A percentile compares a stretch with the other conserved stretches of the same genome.
Evolutionary conservation across 1,140 invertebrate genomes (phyloP).

Genomic region (Drosophila yakuba): DNA sequence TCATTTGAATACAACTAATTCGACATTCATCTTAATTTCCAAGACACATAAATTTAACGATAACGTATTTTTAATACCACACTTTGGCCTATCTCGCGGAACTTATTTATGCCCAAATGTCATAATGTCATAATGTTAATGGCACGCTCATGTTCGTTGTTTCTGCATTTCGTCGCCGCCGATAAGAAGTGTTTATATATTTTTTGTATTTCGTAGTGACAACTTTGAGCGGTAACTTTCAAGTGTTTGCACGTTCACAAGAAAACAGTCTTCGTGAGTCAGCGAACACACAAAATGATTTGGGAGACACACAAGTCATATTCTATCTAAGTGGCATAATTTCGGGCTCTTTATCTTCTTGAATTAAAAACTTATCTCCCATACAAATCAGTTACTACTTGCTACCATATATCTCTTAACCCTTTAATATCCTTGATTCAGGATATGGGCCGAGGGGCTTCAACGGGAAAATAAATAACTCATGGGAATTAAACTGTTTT

Average conservation of each 20-base stretch:
- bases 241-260: conserved; percentile 16
- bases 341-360: conserved; percentile 1
- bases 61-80: conserved; percentile 9
- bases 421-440: background rate
- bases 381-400: too few species aligned
- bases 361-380: too few species aligned
- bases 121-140: conserved; percentile 52
- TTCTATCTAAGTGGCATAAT: conserved; percentile 8
- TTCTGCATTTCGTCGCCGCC: conserved; percentile 8
- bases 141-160: conserved; percentile 15
- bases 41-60: conserved; percentile 13
- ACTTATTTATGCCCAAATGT: conserved; percentile 33
- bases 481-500: conserved; percentile 21
- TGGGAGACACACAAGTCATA: conserved; percentile 8
- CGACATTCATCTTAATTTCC: background rate
- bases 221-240: conserved; percentile 41
- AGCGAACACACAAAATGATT: conserved; percentile 14
- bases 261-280: conserved; percentile 26
- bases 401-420: too few species aligned
- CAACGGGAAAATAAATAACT: conserved; percentile 14
- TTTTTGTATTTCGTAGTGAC: conserved; percentile 5
- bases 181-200: conserved; percentile 46
- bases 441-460: background rate
- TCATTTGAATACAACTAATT: conserved; percentile 11
- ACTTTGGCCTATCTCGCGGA: conserved; percentile 19